A percentile compares a stretch with the other conserved stretches of the same genome.
phyloP scores from a whole-genome alignment of 2,888 invertebrate genomes.

The Tinea semifulvella region DNA sequence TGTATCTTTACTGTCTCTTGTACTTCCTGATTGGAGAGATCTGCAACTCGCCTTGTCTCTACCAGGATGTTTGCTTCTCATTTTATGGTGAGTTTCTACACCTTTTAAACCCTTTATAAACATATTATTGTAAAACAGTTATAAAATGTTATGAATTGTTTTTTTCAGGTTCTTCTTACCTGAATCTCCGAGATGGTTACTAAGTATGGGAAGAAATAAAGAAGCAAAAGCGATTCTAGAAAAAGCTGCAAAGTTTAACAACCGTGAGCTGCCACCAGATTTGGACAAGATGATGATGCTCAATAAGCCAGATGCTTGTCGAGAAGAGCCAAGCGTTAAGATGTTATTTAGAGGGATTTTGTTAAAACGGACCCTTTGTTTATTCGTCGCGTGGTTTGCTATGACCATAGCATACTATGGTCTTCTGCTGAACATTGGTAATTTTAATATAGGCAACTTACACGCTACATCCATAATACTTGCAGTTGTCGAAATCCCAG shows the following conservation, averaged over 20 bases:
- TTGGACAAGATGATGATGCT: constrained; percentile 74
- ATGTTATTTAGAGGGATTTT: constrained; percentile 74
- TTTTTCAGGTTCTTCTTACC: constrained; percentile 76
- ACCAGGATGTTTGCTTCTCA: constrained; percentile 74
- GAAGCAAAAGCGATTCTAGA: constrained; percentile 73
- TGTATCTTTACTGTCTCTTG: constrained; percentile 76
- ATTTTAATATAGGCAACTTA: constrained; percentile 77
- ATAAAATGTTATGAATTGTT: no score
- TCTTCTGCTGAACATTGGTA: constrained; percentile 74
- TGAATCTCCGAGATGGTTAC: constrained; percentile 83
- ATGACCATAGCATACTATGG: constrained; percentile 84
- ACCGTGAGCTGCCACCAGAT: constrained; percentile 70
- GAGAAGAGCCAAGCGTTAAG: constrained; percentile 63
- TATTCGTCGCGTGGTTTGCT: constrained; percentile 79
- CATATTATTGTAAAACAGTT: no score
- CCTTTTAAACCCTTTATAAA: no score
- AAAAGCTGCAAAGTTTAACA: constrained; percentile 73
- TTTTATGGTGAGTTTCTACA: constrained; percentile 74
- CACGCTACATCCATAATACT: constrained; percentile 78
- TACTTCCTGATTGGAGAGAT: constrained; percentile 76
- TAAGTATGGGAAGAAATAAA: constrained; percentile 75
- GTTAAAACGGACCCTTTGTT: constrained; percentile 73
- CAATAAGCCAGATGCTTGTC: constrained; percentile 42
- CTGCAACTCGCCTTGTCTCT: constrained; percentile 77
- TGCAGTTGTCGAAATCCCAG: constrained; percentile 81